These are phyloP conservation scores for Leptinotarsa defecta DNA, from an alignment of 1,140 invertebrate species.

Conservation along the genomic window DNA sequence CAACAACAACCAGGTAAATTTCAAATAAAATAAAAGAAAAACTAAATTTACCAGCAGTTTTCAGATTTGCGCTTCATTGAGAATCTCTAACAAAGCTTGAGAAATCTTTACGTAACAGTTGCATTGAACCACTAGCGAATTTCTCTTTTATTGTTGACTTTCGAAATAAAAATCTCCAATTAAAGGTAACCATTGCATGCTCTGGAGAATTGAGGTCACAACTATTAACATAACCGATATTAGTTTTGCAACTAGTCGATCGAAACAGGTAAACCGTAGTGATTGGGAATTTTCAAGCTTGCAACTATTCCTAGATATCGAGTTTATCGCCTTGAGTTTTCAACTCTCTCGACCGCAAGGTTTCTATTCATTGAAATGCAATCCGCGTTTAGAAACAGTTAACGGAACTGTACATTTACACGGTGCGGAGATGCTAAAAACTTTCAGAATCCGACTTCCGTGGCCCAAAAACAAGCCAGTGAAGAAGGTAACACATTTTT, in stretches of 20 bases:
- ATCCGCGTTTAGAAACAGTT: not conserved
- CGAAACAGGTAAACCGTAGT: not conserved
- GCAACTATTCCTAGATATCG: not conserved
- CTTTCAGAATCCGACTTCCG: constrained; percentile 4
- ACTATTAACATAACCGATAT: constrained; percentile 5
- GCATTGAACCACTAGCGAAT: not conserved
- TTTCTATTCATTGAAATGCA: constrained; percentile 12
- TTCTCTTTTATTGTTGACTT: constrained; percentile 7
- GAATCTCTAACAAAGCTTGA: not conserved
- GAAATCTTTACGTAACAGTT: not conserved
- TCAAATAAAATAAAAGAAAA: not conserved
- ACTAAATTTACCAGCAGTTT: not conserved
- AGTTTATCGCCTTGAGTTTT: constrained; percentile 1
- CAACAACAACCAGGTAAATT: constrained; percentile 75
- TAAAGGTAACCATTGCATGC: constrained; percentile 11
- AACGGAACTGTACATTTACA: not conserved
- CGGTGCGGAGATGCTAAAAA: not conserved
- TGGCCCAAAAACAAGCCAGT: not conserved
- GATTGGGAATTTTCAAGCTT: not conserved
- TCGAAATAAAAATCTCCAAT: not conserved
- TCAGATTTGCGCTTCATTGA: not conserved
- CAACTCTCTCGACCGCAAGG: constrained; percentile 1
- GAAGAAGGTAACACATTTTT: not conserved
- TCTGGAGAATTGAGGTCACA: constrained; percentile 9
- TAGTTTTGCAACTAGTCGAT: constrained; percentile 10